Evolutionary conservation across 2,797 vertebrate species (phyloP).

Genomic region (Epinephelus awoara): DNA sequence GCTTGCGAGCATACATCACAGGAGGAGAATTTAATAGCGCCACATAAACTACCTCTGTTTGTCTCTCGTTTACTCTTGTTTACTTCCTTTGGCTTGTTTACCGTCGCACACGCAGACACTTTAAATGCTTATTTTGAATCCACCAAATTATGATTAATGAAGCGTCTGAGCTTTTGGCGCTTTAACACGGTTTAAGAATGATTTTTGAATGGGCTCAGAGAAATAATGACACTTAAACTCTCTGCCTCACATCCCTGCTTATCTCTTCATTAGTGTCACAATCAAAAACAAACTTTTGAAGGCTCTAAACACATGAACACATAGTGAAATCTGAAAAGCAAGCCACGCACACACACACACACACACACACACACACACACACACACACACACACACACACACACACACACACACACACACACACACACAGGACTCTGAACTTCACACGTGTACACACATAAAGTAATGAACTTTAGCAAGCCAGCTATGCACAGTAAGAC

Average conservation of each 20-base stretch:
- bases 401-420: not conserved
- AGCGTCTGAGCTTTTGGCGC: not conserved
- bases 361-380: not conserved
- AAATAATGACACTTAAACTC: constrained; percentile 17
- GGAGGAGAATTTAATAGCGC: constrained; percentile 29
- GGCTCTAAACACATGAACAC: not conserved
- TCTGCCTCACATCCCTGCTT: constrained; percentile 28
- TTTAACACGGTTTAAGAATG: not conserved
- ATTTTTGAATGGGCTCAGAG: constrained; percentile 5
- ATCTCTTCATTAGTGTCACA: constrained; percentile 50
- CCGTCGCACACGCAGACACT: constrained; percentile 18
- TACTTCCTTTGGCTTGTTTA: constrained; percentile 45
- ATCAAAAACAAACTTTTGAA: constrained; percentile 32
- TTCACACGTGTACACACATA: constrained; percentile 40
- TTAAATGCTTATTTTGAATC: constrained; percentile 19
- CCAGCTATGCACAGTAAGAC: constrained; percentile 65
- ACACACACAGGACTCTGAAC: not conserved
- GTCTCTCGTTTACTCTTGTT: constrained; percentile 29
- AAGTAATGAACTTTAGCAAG: constrained; percentile 51
- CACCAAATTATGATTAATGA: constrained; percentile 33
- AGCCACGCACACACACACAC: not conserved
- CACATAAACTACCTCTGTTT: constrained; percentile 24
- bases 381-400: not conserved
- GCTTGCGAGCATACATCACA: constrained; percentile 4
- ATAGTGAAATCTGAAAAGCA: constrained; percentile 13